These are phyloP conservation scores for Cariama cristata DNA, from an alignment of 2,113 vertebrate species.

Conservation along the genomic window DNA sequence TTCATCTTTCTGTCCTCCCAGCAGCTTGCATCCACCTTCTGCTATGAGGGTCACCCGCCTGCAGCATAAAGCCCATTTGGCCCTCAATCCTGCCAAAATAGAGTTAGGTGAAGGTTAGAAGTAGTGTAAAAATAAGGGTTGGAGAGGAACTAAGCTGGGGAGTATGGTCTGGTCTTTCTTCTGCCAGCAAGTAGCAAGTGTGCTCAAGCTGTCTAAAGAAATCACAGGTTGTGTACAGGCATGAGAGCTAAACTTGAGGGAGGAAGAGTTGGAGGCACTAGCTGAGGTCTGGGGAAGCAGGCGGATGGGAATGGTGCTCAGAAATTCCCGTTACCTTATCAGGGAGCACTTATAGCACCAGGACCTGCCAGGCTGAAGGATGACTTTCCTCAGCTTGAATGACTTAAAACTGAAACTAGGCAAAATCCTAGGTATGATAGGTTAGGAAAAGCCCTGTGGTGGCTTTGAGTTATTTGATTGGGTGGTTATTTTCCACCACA, in stretches of 20 bases:
- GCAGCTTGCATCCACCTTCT: background rate
- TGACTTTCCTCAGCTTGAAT: background rate
- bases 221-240: background rate
- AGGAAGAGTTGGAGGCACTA: background rate
- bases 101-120: background rate
- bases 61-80: background rate
- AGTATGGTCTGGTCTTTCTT: background rate
- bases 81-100: background rate
- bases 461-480: background rate
- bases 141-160: background rate
- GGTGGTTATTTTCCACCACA: background rate
- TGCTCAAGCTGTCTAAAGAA: background rate
- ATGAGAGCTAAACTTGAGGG: background rate
- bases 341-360: background rate
- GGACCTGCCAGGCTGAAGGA: background rate
- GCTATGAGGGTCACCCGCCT: background rate
- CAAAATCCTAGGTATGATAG: background rate
- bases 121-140: background rate
- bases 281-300: background rate
- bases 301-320: background rate
- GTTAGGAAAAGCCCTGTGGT: conserved; percentile 13
- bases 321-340: background rate
- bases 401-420: background rate
- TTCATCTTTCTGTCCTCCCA: background rate
- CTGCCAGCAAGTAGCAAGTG: background rate